These are phyloP conservation scores for Xiphophorus couchianus DNA, from an alignment of 2,113 vertebrate genomes.

Conservation along the genomic window DNA sequence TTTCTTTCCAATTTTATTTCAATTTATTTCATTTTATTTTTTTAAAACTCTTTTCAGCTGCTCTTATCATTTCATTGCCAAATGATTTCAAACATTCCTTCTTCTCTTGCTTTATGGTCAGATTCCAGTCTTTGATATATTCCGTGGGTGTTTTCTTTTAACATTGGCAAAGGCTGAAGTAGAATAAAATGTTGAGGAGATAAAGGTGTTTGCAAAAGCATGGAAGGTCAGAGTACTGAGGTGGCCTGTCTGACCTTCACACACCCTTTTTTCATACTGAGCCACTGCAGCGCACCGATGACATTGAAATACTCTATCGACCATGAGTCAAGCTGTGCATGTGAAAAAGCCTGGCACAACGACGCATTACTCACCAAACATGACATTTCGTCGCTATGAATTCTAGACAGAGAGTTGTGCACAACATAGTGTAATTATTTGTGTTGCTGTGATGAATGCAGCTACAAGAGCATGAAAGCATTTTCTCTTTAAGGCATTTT, in stretches of 20 bases:
- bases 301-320: constrained; percentile 76
- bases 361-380: constrained; percentile 69
- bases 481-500: constrained; percentile 44
- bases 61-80: constrained; percentile 72
- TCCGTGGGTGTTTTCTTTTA: constrained; percentile 55
- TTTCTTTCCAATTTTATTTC: neutral
- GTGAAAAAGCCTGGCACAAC: constrained; percentile 66
- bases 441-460: constrained; percentile 56
- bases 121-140: constrained; percentile 60
- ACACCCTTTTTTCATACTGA: constrained; percentile 63
- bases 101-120: constrained; percentile 40
- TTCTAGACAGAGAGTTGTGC: constrained; percentile 55
- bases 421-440: constrained; percentile 57
- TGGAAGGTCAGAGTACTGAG: constrained; percentile 67
- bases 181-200: constrained; percentile 59
- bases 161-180: constrained; percentile 49
- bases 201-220: constrained; percentile 61
- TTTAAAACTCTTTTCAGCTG: constrained; percentile 1
- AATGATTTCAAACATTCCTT: constrained; percentile 58
- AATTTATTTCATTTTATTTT: neutral
- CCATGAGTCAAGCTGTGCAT: constrained; percentile 74
- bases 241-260: constrained; percentile 72
- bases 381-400: constrained; percentile 67
- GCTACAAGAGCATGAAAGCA: constrained; percentile 35
- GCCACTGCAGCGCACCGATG: constrained; percentile 60